Base-by-base conservation (phyloP, 2,113 vertebrate genomes). In the Oryzias melastigma region DNA sequence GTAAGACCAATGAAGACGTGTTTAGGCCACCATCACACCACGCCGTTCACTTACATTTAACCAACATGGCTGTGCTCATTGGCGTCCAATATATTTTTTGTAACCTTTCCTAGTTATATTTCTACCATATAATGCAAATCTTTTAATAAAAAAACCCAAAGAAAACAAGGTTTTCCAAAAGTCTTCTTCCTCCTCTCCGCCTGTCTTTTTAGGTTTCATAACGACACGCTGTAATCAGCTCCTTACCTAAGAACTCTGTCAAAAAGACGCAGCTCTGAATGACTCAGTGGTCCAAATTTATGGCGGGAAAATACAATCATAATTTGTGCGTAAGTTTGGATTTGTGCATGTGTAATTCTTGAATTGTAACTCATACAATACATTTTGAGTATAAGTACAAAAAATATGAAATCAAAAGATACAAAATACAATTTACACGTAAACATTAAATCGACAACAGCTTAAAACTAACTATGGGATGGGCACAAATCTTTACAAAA, bases 171-270 rank as follows among this genome's bases (percentile, higher is more conserved):
- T 78, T 69, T 80, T 85, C 80, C 79, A 78, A 79, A 65, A 24
- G 59, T 82, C 83, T 80, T 87, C 66, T 75, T 82, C 69, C 71
- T 80, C 76, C 77, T 88, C 75, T 85, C 60, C 93, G 88, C 90
- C 90, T 78, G 13, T 87, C 67, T 94, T 93, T 93, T 81, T 93
- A 98, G 96, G 95, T 97, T 95, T 91, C 95, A 97, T 94, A 96
- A 95, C 95, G 97, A 98, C 95, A 98, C 96, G 92, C 94, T 96
- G 88, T 94, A 96, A 87, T 95, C 96, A 89, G 91, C 92, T 88
- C 90, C 88, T 91, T 35, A 90, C 87, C 81, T 84, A 79, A 92
- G 92, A 84, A 85, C 72, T 85, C 80, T 73, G 68, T 85, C 66
- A 68, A 87, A 87, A 84, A 69, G 83, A 85, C 89, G 83, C 89